Evolutionary conservation across 1,140 invertebrate species (phyloP).

Genomic region (Vanessa atalanta): DNA sequence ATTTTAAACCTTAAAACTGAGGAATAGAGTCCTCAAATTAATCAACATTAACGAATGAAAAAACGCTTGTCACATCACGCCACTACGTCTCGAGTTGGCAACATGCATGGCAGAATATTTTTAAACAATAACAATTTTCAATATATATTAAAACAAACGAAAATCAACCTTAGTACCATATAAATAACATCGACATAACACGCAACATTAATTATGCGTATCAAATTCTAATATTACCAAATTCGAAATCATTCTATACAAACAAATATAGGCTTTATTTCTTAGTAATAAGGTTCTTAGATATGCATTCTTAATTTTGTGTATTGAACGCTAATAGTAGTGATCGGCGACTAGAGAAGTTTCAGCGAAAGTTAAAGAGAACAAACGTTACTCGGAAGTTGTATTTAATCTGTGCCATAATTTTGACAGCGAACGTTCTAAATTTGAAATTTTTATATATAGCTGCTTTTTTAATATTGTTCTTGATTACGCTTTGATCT

Average conservation of each 20-base stretch:
- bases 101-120: background rate
- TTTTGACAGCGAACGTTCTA: constrained; percentile 26
- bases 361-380: constrained; percentile 31
- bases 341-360: constrained; percentile 17
- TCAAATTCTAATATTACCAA: constrained; percentile 23
- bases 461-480: constrained; percentile 11
- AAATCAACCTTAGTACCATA: background rate
- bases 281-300: background rate
- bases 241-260: background rate
- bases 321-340: constrained; percentile 13
- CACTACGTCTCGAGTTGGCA: constrained; percentile 16
- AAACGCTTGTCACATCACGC: constrained; percentile 13
- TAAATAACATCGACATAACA: background rate
- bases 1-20: constrained; percentile 21
- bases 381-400: constrained; percentile 27
- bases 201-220: background rate
- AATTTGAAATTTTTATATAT: constrained; percentile 27
- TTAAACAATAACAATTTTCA: background rate
- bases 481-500: constrained; percentile 14
- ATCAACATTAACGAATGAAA: constrained; percentile 7
- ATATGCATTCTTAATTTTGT: background rate
- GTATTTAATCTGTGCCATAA: constrained; percentile 30
- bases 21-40: background rate
- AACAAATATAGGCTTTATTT: constrained; percentile 10
- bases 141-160: constrained; percentile 7